Percentiles rank a stretch among this genome's conserved stretches.
These are phyloP conservation scores for Eupsittula cactorum DNA, from an alignment of 2,113 vertebrate species.

Conservation along the genomic window DNA sequence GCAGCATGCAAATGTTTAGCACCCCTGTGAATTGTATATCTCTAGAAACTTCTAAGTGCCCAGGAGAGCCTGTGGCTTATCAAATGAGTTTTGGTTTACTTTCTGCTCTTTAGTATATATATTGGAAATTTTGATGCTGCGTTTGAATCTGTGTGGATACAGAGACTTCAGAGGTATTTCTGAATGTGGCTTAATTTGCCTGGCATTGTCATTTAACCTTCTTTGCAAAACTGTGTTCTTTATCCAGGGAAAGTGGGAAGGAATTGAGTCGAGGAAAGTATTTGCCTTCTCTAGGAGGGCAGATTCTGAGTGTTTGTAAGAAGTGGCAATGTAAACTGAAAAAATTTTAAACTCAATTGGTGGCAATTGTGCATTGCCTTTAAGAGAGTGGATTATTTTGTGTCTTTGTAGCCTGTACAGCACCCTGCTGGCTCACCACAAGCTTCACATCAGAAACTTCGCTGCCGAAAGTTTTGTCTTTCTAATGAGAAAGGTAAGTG, in stretches of 20 bases:
- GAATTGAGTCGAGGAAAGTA: neutral
- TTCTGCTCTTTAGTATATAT: neutral
- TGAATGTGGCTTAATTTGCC: neutral
- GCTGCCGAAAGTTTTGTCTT: slow-evolving; percentile 98
- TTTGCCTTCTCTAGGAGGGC: neutral
- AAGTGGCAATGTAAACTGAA: neutral
- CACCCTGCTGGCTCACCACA: slow-evolving; percentile 90
- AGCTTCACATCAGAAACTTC: slow-evolving; percentile 94
- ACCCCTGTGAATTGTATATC: neutral
- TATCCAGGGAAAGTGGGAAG: neutral
- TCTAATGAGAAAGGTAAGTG: slow-evolving; percentile 93
- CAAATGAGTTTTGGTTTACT: neutral
- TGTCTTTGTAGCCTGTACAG: slow-evolving; percentile 87
- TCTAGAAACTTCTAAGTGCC: neutral
- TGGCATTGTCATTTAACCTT: neutral
- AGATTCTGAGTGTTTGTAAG: neutral
- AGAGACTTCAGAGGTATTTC: neutral
- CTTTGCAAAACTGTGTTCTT: neutral
- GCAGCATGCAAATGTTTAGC: neutral
- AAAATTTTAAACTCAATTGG: neutral
- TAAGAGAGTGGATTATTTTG: neutral
- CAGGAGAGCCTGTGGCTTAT: neutral
- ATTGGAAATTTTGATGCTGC: neutral
- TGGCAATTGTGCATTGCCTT: neutral
- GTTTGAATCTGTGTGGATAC: neutral